Evolutionary conservation across 2,113 vertebrate genomes (phyloP).

Genomic region (Osmerus mordax): DNA sequence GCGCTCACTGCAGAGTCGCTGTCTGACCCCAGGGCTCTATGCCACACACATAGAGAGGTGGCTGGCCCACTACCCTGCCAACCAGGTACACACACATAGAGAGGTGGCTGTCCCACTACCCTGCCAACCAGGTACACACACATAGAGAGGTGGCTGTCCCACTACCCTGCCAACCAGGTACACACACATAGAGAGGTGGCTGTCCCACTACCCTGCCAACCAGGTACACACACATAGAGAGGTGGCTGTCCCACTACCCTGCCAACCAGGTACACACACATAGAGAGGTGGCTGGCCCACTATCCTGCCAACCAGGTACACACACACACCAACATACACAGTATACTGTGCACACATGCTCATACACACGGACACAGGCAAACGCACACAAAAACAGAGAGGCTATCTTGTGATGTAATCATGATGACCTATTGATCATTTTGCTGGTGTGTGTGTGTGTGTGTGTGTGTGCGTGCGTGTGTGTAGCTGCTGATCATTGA

Average conservation of each 20-base stretch:
- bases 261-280: too few species aligned
- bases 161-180: slow-evolving; percentile 90
- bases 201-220: slow-evolving; percentile 81
- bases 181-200: slow-evolving; percentile 79
- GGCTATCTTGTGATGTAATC: too few species aligned
- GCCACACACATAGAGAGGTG: slow-evolving; percentile 89
- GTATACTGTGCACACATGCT: too few species aligned
- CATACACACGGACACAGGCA: background rate
- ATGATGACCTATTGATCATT: too few species aligned
- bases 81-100: slow-evolving; percentile 82
- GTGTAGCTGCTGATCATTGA: slow-evolving; percentile 91
- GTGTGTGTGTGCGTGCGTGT: slow-evolving; percentile 17
- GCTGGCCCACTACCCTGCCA: slow-evolving; percentile 82
- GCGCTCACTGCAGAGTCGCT: slow-evolving; percentile 86
- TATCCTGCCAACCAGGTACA: slow-evolving; percentile 87
- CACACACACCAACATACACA: background rate
- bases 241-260: too few species aligned
- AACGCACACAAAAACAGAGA: slow-evolving; percentile 5
- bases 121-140: slow-evolving; percentile 80
- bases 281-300: too few species aligned
- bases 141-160: slow-evolving; percentile 82
- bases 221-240: too few species aligned
- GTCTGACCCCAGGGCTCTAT: slow-evolving; percentile 88
- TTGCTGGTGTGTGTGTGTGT: slow-evolving; percentile 4
- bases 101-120: slow-evolving; percentile 84